phyloP scores from a whole-genome alignment of 2,888 invertebrate genomes.

The Anthophora plumipes region DNA sequence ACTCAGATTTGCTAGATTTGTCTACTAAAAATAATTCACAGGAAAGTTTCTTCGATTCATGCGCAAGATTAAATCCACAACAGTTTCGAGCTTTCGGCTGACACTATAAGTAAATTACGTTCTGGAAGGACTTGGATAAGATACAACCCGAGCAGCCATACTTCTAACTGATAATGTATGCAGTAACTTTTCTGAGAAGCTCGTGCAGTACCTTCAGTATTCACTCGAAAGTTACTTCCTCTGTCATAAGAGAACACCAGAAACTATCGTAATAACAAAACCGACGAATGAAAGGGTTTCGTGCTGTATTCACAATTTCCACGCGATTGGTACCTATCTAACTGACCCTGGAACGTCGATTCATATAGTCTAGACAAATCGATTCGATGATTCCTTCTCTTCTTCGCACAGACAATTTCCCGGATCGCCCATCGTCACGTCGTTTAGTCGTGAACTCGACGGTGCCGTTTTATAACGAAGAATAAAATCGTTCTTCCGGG shows the following conservation, averaged over 20 bases:
- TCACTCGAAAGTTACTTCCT: background rate
- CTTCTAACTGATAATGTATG: background rate
- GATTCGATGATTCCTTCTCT: too few relatives aligned
- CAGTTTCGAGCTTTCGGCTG: too few relatives aligned
- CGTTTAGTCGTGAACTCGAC: background rate
- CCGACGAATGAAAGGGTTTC: background rate
- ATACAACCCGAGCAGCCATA: too few relatives aligned
- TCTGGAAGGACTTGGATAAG: too few relatives aligned
- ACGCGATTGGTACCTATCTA: constrained; percentile 8
- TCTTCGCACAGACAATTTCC: background rate
- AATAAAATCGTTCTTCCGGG: constrained; percentile 35
- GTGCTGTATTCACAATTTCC: background rate
- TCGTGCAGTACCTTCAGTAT: background rate
- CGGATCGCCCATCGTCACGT: background rate
- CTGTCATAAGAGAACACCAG: background rate
- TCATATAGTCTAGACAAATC: background rate
- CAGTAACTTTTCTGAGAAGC: background rate
- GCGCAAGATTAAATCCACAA: too few relatives aligned
- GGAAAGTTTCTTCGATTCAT: too few relatives aligned
- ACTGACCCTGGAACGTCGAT: background rate
- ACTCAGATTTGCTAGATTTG: too few relatives aligned
- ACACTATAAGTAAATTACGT: too few relatives aligned
- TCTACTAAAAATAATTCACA: too few relatives aligned
- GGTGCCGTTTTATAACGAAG: constrained; percentile 7
- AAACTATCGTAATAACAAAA: background rate